These are phyloP conservation scores for Melanophora roralis DNA, from an alignment of 2,888 invertebrate species.

Conservation along the genomic window DNA sequence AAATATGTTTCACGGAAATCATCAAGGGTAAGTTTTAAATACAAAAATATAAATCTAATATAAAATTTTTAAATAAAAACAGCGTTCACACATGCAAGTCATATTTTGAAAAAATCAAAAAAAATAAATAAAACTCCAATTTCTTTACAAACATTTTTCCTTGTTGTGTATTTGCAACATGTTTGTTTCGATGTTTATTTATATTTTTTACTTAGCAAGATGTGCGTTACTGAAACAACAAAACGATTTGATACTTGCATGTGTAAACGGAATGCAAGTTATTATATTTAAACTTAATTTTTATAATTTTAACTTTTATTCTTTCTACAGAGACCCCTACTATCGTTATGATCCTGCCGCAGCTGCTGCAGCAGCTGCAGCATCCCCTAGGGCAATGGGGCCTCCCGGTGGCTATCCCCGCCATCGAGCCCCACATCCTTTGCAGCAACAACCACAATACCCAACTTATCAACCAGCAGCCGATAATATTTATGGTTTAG, in stretches of 20 bases:
- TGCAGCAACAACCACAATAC: constrained; percentile 80
- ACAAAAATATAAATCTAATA: too few relatives aligned
- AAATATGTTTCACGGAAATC: constrained; percentile 80
- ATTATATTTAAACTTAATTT: background rate
- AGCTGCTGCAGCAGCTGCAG: constrained; percentile 77
- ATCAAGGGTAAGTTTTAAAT: constrained; percentile 77
- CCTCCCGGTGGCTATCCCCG: constrained; percentile 80
- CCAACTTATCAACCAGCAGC: constrained; percentile 81
- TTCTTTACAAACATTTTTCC: too few relatives aligned
- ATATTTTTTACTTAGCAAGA: too few relatives aligned
- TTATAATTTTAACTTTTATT: background rate
- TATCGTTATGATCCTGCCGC: constrained; percentile 78
- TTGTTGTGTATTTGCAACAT: too few relatives aligned
- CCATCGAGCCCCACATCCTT: constrained; percentile 81
- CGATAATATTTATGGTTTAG: constrained; percentile 84
- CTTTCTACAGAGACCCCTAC: constrained; percentile 75
- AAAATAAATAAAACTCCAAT: too few relatives aligned
- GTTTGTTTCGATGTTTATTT: too few relatives aligned
- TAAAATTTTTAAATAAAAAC: too few relatives aligned
- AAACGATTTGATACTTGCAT: too few relatives aligned
- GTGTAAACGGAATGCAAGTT: background rate
- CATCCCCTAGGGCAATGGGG: constrained; percentile 81
- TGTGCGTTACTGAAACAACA: too few relatives aligned
- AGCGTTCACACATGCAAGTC: too few relatives aligned
- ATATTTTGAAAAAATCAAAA: too few relatives aligned